Evolutionary conservation across 2,113 vertebrate genomes (phyloP).

Genomic region (Sturnira hondurensis): DNA sequence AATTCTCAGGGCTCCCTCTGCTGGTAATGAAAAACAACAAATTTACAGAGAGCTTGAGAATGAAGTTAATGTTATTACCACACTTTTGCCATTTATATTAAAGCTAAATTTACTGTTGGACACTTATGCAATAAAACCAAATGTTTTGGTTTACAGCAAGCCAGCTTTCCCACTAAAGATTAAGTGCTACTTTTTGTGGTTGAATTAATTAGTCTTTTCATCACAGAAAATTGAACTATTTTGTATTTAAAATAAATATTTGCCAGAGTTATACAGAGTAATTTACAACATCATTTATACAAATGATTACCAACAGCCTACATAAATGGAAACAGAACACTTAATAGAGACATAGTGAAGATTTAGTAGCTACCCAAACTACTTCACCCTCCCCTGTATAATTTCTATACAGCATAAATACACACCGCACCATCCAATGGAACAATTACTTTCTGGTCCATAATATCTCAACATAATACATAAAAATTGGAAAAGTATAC

Average conservation of each 20-base stretch:
- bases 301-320: conserved; percentile 53
- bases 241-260: conserved; percentile 55
- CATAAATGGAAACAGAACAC: conserved; percentile 38
- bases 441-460: not conserved
- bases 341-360: conserved; percentile 50
- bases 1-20: conserved; percentile 82
- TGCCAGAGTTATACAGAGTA: conserved; percentile 33
- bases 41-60: not conserved
- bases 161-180: conserved; percentile 40
- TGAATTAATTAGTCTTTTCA: conserved; percentile 71
- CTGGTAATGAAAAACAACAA: conserved; percentile 73
- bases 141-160: conserved; percentile 48
- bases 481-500: not conserved
- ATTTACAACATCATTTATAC: conserved; percentile 37
- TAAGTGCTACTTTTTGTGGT: conserved; percentile 47
- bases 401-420: conserved; percentile 13
- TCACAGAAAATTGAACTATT: conserved; percentile 46
- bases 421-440: not conserved
- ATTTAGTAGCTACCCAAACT: conserved; percentile 48
- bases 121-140: conserved; percentile 30
- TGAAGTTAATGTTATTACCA: conserved; percentile 27
- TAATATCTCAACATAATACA: not conserved
- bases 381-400: conserved; percentile 14
- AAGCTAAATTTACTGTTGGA: conserved; percentile 4
- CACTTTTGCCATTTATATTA: conserved; percentile 57